Base-by-base conservation (phyloP, 2,888 invertebrate genomes). In the Pterobdella sp. region DNA sequence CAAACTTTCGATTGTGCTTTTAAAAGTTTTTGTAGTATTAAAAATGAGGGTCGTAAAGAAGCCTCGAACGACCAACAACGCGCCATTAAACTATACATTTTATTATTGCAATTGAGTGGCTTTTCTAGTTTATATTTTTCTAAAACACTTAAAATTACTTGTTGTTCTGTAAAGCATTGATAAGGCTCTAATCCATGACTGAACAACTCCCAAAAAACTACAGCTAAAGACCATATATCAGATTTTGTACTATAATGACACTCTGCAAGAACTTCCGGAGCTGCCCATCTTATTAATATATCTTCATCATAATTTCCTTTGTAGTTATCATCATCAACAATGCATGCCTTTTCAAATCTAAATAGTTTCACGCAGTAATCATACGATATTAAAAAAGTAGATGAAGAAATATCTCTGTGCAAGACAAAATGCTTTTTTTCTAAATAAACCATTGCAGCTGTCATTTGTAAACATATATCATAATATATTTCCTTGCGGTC, bases 131-230 rank as follows among this genome's bases (percentile, higher is more conserved):
- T 67, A 0, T 77, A 78, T 34, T 76, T 78, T 29, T 78, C 78
- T 1, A 66, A 67, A 31, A 78, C 76, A 60, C 74, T 76, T 42
- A 78, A 71, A 0, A 75, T 77, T 14, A 72, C 71, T 72, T 77
- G 76, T 63, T 78, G 77, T 10, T 73, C 76, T 14, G 75, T 68
- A 60, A 78, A 60, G 26, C 56, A 49, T n/a, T 70, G 60, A 72
- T 76, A 78, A 1, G 78, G 78, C 35, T 69, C 63, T 60, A 75
- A 75, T 1, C 78, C 78, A 34, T 73, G 74, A 63, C 76, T 77
- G 69, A 78, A 77, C 35, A 78, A 73, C 73, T 78, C 78, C 78
- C 78, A 78, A 52, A 75, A 75, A 4, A 77, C 77, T 7, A 78
- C 76, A 0, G 77, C 78, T 36, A 78, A 32, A 1, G 78, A 76